Evolutionary conservation across 37 sponge, comb jelly and placozoan genomes (phyloP).

Genomic region (Petrosia ficiformis): DNA sequence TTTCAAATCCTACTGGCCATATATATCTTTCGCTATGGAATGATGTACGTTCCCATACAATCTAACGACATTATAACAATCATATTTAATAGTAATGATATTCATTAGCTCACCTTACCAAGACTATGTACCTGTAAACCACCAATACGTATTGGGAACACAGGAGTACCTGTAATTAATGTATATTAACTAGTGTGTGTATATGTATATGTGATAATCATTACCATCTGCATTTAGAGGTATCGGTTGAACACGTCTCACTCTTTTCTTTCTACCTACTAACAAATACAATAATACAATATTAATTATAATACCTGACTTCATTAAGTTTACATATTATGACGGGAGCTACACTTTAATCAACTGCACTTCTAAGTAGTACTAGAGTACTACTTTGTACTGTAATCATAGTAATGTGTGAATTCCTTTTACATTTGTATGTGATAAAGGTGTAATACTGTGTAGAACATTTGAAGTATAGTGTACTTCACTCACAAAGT

Average conservation of each 20-base stretch:
- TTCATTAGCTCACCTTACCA: slow-evolving; percentile 45
- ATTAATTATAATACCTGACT: too few relatives aligned
- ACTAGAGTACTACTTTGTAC: too few relatives aligned
- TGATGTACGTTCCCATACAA: slow-evolving; percentile 58
- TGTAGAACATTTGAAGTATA: too few relatives aligned
- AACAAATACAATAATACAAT: neutral
- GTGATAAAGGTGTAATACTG: too few relatives aligned
- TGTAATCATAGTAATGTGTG: too few relatives aligned
- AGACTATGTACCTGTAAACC: slow-evolving; percentile 65
- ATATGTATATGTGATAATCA: neutral
- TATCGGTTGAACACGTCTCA: slow-evolving; percentile 61
- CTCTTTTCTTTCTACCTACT: slow-evolving; percentile 20
- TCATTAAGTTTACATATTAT: too few relatives aligned
- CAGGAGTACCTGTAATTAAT: slow-evolving; percentile 63
- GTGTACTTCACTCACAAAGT: too few relatives aligned
- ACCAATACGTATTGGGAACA: slow-evolving; percentile 79
- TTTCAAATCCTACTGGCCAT: slow-evolving; percentile 76
- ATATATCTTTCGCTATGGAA: slow-evolving; percentile 89
- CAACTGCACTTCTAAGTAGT: too few relatives aligned
- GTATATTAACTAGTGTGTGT: neutral
- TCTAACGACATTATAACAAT: too few relatives aligned
- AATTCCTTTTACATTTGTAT: too few relatives aligned
- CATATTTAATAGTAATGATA: neutral
- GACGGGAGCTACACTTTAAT: too few relatives aligned
- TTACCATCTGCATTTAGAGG: slow-evolving; percentile 71